Evolutionary conservation across 2,797 vertebrate species (phyloP).

Genomic region (Oryzias sinensis): DNA sequence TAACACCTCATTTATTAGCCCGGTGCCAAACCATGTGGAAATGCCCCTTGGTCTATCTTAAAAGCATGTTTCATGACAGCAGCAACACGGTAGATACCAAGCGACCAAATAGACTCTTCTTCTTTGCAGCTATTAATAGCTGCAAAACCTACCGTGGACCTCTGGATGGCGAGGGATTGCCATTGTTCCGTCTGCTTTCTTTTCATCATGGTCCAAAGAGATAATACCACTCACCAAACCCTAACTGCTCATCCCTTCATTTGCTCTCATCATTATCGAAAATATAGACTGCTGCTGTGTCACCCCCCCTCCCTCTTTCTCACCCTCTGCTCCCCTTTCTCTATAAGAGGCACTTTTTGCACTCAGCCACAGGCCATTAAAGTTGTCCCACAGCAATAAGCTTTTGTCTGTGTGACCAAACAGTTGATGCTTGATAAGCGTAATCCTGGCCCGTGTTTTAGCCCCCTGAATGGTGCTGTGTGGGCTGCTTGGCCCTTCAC

Average conservation of each 20-base stretch:
- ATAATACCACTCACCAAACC: slow-evolving; percentile 60
- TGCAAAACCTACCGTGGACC: slow-evolving; percentile 31
- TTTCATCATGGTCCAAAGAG: slow-evolving; percentile 58
- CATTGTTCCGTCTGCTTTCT: slow-evolving; percentile 48
- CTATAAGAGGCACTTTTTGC: slow-evolving; percentile 57
- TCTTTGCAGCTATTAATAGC: slow-evolving; percentile 47
- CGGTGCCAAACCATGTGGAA: slow-evolving; percentile 31
- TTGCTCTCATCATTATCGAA: slow-evolving; percentile 60
- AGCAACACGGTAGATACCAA: slow-evolving; percentile 16
- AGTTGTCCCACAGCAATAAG: slow-evolving; percentile 67
- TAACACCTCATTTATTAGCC: slow-evolving; percentile 18
- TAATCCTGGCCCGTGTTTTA: slow-evolving; percentile 65
- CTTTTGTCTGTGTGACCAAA: slow-evolving; percentile 69
- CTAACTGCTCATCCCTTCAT: slow-evolving; percentile 55
- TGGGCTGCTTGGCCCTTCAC: slow-evolving; percentile 70
- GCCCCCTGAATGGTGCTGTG: slow-evolving; percentile 65
- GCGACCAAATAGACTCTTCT: slow-evolving; percentile 33
- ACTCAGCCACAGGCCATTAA: slow-evolving; percentile 64
- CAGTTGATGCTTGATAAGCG: slow-evolving; percentile 74
- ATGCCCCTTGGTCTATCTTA: slow-evolving; percentile 24
- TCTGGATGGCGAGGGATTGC: slow-evolving; percentile 42
- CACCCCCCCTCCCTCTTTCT: slow-evolving; percentile 29
- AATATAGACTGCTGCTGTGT: slow-evolving; percentile 41
- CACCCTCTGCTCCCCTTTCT: slow-evolving; percentile 34
- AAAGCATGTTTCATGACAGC: slow-evolving; percentile 22